phyloP scores from a whole-genome alignment of 2,113 vertebrate species.

The Mandrillus leucophaeus region DNA sequence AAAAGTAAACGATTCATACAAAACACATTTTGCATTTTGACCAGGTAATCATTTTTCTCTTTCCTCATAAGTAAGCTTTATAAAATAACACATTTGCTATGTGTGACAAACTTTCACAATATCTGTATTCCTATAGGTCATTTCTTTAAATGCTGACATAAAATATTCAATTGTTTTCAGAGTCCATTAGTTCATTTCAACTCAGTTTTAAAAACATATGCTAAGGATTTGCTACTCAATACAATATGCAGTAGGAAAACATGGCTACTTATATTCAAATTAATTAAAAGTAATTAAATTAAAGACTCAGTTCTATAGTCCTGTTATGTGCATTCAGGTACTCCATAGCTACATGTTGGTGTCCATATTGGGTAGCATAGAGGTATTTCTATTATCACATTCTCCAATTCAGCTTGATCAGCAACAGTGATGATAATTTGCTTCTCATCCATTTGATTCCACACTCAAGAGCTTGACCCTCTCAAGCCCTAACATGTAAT shows the following conservation, averaged over 20 bases:
- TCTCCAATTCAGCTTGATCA: not conserved
- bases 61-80: not conserved
- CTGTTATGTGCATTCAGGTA: not conserved
- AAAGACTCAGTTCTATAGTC: not conserved
- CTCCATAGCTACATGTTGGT: rapidly evolving
- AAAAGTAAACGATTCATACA: not conserved
- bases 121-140: not conserved
- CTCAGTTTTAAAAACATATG: not conserved
- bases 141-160: not conserved
- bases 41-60: not conserved
- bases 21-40: not conserved
- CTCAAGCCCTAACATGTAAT: not conserved
- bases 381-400: not conserved
- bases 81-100: not conserved
- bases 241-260: not conserved
- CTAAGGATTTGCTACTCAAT: not conserved
- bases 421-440: not conserved
- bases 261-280: not conserved
- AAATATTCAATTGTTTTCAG: not conserved
- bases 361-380: not conserved
- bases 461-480: not conserved
- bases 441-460: not conserved
- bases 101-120: not conserved
- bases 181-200: not conserved
- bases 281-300: not conserved